Evolutionary conservation across 1,140 invertebrate genomes (phyloP).

Genomic region (Drosophila funebris): DNA sequence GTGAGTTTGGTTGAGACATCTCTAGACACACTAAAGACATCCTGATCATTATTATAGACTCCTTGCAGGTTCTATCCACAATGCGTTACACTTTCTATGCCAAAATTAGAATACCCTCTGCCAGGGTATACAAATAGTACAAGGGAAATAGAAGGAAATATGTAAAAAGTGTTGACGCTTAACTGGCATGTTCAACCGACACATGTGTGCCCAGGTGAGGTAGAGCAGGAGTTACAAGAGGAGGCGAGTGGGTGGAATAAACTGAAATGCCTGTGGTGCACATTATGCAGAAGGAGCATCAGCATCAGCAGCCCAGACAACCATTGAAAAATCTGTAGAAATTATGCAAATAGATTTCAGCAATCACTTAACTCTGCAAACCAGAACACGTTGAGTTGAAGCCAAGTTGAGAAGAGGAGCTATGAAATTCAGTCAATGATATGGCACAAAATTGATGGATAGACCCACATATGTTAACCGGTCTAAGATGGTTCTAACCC

Average conservation of each 20-base stretch:
- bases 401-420: constrained; percentile 2
- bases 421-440: constrained; percentile 16
- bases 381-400: constrained; percentile 3
- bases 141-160: constrained; percentile 8
- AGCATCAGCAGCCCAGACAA: constrained; percentile 34
- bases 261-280: constrained; percentile 53
- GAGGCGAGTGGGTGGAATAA: constrained; percentile 39
- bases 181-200: constrained; percentile 66
- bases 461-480: background rate
- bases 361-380: constrained; percentile 72
- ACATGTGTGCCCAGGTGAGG: constrained; percentile 14
- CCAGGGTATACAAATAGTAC: background rate
- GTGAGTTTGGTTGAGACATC: too few relatives aligned
- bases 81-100: too few relatives aligned
- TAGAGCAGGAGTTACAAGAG: background rate
- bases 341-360: constrained; percentile 81
- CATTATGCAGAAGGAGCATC: constrained; percentile 52
- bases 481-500: background rate
- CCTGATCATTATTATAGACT: too few relatives aligned
- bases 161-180: constrained; percentile 48
- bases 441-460: constrained; percentile 14
- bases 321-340: constrained; percentile 80
- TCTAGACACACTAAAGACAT: too few relatives aligned
- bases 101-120: background rate
- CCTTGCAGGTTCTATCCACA: too few relatives aligned